A percentile compares a stretch with the other conserved stretches of the same genome.
Conservation (phyloP, 2,113 vertebrate genomes). For the Sebastes schlegelii region DNA sequence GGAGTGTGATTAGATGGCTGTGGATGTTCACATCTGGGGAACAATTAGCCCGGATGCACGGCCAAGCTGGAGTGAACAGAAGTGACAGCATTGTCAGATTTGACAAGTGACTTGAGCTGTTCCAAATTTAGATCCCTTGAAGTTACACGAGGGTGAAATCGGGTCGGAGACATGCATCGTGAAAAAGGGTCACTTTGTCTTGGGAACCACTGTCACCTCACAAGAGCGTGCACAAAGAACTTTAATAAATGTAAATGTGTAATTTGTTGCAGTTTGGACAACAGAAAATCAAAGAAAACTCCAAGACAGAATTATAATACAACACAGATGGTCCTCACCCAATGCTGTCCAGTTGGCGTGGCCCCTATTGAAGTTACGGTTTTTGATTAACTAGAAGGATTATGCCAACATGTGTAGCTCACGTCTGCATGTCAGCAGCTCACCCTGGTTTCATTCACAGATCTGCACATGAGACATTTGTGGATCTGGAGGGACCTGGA, state of each 20-base stretch:
- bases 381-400: background rate
- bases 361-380: background rate
- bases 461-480: background rate
- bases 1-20: conserved; percentile 77
- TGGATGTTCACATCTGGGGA: conserved; percentile 81
- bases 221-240: background rate
- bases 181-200: conserved; percentile 56
- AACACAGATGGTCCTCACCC: background rate
- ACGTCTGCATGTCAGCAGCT: background rate
- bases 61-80: conserved; percentile 62
- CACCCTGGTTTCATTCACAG: background rate
- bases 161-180: conserved; percentile 53
- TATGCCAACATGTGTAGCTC: background rate
- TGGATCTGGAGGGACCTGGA: too few relatives aligned
- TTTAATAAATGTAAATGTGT: conserved; percentile 44
- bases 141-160: conserved; percentile 58
- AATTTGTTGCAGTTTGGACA: conserved; percentile 32
- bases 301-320: background rate
- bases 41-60: conserved; percentile 80
- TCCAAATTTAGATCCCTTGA: conserved; percentile 77
- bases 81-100: conserved; percentile 71
- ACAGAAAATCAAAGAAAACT: conserved; percentile 17
- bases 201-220: conserved; percentile 46
- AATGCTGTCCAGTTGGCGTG: background rate
- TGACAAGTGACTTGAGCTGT: conserved; percentile 72